A percentile compares a stretch with the other conserved stretches of the same genome.
Evolutionary conservation across 2,113 vertebrate species (phyloP).

Genomic region (Monopterus albus): DNA sequence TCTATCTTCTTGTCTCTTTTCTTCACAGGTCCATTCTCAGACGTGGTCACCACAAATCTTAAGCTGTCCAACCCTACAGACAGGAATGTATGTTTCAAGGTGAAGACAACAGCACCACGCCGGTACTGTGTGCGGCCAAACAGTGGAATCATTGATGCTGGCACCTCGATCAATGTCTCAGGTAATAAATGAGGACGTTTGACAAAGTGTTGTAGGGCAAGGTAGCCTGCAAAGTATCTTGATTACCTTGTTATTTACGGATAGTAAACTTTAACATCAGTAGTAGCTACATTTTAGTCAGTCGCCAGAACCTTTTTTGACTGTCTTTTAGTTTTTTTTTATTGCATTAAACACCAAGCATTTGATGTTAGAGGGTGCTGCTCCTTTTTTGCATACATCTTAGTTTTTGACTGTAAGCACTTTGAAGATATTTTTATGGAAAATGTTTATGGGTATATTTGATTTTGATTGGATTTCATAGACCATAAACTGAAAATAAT

Average conservation of each 20-base stretch:
- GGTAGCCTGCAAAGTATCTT: not conserved
- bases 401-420: not conserved
- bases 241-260: not conserved
- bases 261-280: not conserved
- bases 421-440: not conserved
- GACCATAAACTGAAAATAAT: not conserved
- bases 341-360: not conserved
- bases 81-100: constrained; percentile 97
- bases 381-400: not conserved
- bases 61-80: constrained; percentile 98
- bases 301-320: no score
- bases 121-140: constrained; percentile 98
- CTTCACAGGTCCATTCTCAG: constrained; percentile 94
- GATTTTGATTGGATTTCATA: not conserved
- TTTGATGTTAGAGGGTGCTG: not conserved
- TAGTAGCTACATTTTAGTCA: no score
- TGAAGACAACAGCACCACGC: constrained; percentile 98
- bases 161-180: constrained; percentile 96
- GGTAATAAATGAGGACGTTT: constrained; percentile 78
- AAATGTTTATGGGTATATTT: not conserved
- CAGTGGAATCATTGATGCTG: constrained; percentile 96
- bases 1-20: constrained; percentile 12
- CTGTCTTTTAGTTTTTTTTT: no score
- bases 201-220: not conserved
- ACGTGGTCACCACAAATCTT: constrained; percentile 96